These are phyloP conservation scores for Adineta ricciae DNA, from an alignment of 2,888 invertebrate species.

Conservation along the genomic window DNA sequence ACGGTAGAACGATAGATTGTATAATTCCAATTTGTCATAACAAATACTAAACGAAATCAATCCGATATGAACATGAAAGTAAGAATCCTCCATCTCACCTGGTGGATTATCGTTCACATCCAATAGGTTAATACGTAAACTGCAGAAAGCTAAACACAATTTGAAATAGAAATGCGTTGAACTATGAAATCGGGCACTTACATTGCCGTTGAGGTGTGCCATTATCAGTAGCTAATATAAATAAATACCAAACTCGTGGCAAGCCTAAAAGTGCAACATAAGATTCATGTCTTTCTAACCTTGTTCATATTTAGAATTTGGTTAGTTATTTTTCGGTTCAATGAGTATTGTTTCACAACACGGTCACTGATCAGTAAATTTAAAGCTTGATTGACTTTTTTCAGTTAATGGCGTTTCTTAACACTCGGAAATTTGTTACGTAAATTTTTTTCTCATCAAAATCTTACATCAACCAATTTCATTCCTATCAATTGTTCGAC, in stretches of 20 bases:
- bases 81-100: not conserved
- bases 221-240: conserved; percentile 9
- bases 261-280: not conserved
- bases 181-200: not conserved
- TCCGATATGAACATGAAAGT: not conserved
- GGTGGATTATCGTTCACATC: conserved; percentile 3
- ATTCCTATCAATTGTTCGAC: too few relatives aligned
- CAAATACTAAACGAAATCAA: not conserved
- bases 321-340: too few relatives aligned
- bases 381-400: too few relatives aligned
- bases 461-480: too few relatives aligned
- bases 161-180: not conserved
- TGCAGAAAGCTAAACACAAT: not conserved
- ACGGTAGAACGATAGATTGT: not conserved
- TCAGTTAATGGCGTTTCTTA: too few relatives aligned
- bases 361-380: too few relatives aligned
- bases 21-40: conserved; percentile 4
- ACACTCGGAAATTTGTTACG: too few relatives aligned
- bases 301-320: too few relatives aligned
- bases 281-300: too few relatives aligned
- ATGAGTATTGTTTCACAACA: too few relatives aligned
- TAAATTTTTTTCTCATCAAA: too few relatives aligned
- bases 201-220: conserved; percentile 11
- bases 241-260: not conserved
- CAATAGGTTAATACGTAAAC: not conserved